These are phyloP conservation scores for Mormyrus lacerda DNA, from an alignment of 2,113 vertebrate genomes.

Conservation along the genomic window DNA sequence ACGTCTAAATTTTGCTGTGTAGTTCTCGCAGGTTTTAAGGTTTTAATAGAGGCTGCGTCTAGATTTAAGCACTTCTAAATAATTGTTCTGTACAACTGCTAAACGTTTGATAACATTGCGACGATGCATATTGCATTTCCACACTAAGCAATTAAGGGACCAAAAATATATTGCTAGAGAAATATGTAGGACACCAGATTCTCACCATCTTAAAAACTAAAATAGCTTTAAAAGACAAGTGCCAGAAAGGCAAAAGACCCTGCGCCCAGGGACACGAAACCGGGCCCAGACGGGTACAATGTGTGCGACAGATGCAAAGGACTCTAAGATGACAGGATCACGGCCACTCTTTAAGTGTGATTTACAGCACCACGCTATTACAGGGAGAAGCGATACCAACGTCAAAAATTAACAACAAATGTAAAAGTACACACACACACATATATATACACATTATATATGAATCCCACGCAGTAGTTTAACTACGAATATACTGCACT, in stretches of 20 bases:
- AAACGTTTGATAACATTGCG: neutral
- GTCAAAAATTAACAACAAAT: neutral
- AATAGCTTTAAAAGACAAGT: neutral
- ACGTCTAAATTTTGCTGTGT: neutral
- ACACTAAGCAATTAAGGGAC: neutral
- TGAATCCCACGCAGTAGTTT: neutral
- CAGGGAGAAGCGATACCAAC: neutral
- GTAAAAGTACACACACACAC: too few relatives aligned
- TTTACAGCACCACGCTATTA: neutral
- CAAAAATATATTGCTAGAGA: neutral
- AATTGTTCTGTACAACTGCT: neutral
- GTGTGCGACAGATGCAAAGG: neutral
- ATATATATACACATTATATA: neutral
- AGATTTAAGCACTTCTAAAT: neutral
- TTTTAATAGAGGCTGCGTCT: neutral
- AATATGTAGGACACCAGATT: neutral
- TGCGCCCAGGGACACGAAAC: neutral
- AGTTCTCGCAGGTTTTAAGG: too few relatives aligned
- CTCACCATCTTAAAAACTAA: neutral
- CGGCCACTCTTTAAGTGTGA: neutral
- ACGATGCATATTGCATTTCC: neutral
- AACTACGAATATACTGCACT: neutral
- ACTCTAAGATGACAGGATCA: neutral
- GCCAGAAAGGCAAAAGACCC: neutral
- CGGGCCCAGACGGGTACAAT: neutral